Evolutionary conservation across 2,888 invertebrate species (phyloP), one percentile per base, ranked within the genome.

Genomic region (Diachrysia chrysitis): DNA sequence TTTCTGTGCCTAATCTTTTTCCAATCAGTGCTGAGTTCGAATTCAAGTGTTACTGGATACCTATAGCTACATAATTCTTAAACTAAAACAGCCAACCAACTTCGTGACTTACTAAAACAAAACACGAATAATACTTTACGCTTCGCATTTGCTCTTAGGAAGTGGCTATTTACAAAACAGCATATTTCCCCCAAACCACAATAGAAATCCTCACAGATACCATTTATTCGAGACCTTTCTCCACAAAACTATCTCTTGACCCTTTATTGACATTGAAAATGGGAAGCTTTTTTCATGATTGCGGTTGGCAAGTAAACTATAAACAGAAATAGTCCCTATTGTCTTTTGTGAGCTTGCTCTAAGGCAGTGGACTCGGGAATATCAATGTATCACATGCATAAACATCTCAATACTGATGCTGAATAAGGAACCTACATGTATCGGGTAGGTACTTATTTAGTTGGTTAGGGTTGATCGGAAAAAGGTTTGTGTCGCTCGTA

Each of bases 251-350:
- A 78, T 78, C 78, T 73, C 63, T 68, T 78, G 78, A 81, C 78
- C 78, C 78, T 71, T 66, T 78, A 68, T 78, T 78, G 78, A 66
- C 78, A 81, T 81, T 73, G 78, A 78, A 78, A 80, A 64, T 57
- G 64, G 61, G 61, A 70, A 29, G 71, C 81, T 66, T 81, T 78
- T 76, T 78, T 81, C 78, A 68, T 78, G 79, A 74, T 78, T 78
- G 74, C 71, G 81, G 75, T 60, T 19, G 16, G 54, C 48, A 54
- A 73, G 65, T 77, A 70, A 77, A 78, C 64, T 67, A 70, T 78
- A 67, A 55, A 58, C 48, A 63, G 60, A 69, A 64, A 79, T 69
- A 23, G 66, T 10, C 48, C 21, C 59, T 67, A 67, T 73, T 78
- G 78, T 80, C 59, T 78, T 79, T 51, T 53, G 37, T 54, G 37